Percentiles rank a stretch among this genome's conserved stretches.
These are phyloP conservation scores for Pogonognathellus flavescens DNA, from an alignment of 1,140 invertebrate species.

Conservation along the genomic window DNA sequence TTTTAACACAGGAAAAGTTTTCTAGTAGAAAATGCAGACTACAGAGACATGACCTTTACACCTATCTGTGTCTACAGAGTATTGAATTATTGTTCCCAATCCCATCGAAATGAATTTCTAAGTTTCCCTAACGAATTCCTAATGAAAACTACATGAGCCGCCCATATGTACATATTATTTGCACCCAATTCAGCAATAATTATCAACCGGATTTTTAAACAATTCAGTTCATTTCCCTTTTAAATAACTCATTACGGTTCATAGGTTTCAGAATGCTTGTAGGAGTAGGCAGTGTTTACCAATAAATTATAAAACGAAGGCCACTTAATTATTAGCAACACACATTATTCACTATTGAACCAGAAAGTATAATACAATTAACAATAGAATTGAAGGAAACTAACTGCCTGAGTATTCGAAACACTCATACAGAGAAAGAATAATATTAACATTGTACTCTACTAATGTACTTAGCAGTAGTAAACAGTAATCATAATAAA, in stretches of 20 bases:
- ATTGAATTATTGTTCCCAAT: not conserved
- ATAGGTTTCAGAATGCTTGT: not conserved
- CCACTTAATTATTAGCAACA: too few relatives aligned
- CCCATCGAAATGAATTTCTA: not conserved
- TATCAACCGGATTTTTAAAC: not conserved
- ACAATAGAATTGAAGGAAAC: too few relatives aligned
- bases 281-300: too few relatives aligned
- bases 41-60: too few relatives aligned
- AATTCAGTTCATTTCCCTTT: conserved; percentile 46
- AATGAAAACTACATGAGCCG: not conserved
- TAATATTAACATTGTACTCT: conserved; percentile 4
- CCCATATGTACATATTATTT: conserved; percentile 2
- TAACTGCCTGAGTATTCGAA: too few relatives aligned
- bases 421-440: too few relatives aligned
- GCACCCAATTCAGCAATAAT: conserved; percentile 19
- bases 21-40: not conserved
- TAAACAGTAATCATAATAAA: conserved; percentile 26
- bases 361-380: too few relatives aligned
- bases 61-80: too few relatives aligned
- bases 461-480: not conserved
- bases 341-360: too few relatives aligned
- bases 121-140: conserved; percentile 1
- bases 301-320: too few relatives aligned
- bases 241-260: conserved; percentile 1
- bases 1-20: conserved; percentile 3